Conservation (phyloP, 2,113 vertebrate species). For the Microtus ochrogaster region DNA sequence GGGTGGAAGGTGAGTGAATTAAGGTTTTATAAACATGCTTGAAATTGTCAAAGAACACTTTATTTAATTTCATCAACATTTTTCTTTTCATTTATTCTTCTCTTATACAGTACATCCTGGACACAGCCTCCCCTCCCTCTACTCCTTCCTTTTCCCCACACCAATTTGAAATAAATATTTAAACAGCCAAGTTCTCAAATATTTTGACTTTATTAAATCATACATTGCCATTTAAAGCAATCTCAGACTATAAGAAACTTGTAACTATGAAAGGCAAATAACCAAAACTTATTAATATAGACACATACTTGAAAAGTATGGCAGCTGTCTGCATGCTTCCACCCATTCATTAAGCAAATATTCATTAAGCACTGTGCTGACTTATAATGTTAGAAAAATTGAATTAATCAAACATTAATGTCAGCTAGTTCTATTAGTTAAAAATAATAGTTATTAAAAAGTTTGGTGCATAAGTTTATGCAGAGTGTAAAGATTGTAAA, state of each 20-base stretch:
- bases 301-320: not conserved
- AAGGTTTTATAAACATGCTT: not conserved
- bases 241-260: not conserved
- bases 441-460: not conserved
- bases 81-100: not conserved
- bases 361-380: not conserved
- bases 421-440: not conserved
- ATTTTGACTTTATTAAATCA: not conserved
- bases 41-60: not conserved
- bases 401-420: not conserved
- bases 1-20: not conserved
- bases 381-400: not conserved
- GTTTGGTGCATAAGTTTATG: rapidly evolving
- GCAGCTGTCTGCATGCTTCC: not conserved
- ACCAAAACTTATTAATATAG: not conserved
- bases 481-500: not conserved
- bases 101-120: not conserved
- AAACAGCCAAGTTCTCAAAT: not conserved
- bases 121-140: not conserved
- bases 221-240: not conserved
- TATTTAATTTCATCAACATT: not conserved
- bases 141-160: not conserved
- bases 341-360: not conserved
- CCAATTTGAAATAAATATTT: not conserved
- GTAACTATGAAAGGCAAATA: not conserved